These are phyloP conservation scores for Tragopan temminckii DNA, from an alignment of 2,797 vertebrate genomes.

Conservation along the genomic window DNA sequence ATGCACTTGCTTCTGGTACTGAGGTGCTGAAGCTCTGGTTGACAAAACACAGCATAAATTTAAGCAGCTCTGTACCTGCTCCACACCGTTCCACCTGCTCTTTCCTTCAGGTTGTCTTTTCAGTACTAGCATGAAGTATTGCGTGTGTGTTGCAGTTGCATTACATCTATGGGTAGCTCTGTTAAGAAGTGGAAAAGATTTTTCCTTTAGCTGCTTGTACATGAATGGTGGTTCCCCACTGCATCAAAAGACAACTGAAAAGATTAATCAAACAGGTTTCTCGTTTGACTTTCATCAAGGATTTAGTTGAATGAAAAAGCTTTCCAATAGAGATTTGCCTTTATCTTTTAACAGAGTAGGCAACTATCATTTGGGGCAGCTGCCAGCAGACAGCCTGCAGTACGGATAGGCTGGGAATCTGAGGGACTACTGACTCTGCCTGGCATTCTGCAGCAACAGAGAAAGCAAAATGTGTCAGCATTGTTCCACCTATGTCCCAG, in stretches of 20 bases:
- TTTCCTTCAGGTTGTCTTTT: background rate
- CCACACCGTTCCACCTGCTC: background rate
- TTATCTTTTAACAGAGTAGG: background rate
- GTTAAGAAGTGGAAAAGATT: background rate
- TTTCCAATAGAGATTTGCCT: background rate
- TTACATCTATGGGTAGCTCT: background rate
- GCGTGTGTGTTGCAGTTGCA: fast-evolving
- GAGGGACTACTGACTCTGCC: background rate
- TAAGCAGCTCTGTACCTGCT: background rate
- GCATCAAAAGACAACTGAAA: background rate
- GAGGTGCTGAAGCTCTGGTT: background rate
- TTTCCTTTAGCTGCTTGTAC: background rate
- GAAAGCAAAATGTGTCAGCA: background rate
- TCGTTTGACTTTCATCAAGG: background rate
- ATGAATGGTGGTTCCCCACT: background rate
- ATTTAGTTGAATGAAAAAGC: background rate
- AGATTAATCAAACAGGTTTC: background rate
- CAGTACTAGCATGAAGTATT: background rate
- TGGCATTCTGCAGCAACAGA: background rate
- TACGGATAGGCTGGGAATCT: background rate
- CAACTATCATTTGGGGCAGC: background rate
- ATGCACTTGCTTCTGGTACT: background rate
- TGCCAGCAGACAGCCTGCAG: background rate
- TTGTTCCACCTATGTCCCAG: background rate
- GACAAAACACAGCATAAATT: background rate